Conservation (phyloP, 2,797 vertebrate species). For the Lithobates pipiens region DNA sequence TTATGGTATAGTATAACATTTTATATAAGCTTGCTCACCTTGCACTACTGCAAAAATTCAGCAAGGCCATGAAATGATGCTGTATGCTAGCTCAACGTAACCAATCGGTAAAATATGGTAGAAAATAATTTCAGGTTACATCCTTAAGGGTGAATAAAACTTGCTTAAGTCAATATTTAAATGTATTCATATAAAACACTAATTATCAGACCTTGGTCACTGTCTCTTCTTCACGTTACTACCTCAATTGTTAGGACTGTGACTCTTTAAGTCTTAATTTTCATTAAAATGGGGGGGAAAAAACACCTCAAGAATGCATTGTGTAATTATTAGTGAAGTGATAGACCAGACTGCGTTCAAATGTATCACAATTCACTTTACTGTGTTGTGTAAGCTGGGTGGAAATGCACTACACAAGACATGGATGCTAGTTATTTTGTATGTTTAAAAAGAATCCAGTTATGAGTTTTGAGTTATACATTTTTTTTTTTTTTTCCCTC, state of each 20-base stretch:
- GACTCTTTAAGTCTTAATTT: conserved; percentile 8
- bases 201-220: conserved; percentile 33
- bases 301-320: neutral
- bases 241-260: conserved; percentile 40
- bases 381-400: conserved; percentile 8
- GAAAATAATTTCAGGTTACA: too few relatives aligned
- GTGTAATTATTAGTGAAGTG: conserved; percentile 7
- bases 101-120: too few relatives aligned
- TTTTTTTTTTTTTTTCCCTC: conserved; percentile 8
- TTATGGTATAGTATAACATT: too few relatives aligned
- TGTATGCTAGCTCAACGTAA: too few relatives aligned
- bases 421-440: conserved; percentile 2
- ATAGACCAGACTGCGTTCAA: neutral
- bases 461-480: neutral
- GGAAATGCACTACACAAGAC: conserved; percentile 17
- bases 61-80: too few relatives aligned
- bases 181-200: neutral
- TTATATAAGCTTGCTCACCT: too few relatives aligned
- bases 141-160: too few relatives aligned
- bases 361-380: neutral
- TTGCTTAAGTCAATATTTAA: neutral
- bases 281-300: neutral
- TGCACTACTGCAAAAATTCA: too few relatives aligned
- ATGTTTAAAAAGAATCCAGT: neutral
- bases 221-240: conserved; percentile 47